Conservation (phyloP, 92 coral and sea anemone species). For the Desmophyllum pertusum region DNA sequence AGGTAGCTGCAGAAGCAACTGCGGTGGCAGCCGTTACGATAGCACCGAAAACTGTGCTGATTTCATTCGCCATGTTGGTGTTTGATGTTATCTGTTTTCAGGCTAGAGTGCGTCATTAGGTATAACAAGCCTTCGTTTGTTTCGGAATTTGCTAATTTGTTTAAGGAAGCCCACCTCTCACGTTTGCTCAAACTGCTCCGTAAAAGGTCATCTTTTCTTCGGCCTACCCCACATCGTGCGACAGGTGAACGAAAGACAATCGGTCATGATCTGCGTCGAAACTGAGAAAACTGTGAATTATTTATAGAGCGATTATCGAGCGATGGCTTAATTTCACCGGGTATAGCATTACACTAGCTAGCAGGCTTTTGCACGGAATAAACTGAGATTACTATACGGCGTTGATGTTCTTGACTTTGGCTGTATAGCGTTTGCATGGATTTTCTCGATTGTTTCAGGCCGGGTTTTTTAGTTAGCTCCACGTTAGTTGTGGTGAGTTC, state of each 20-base stretch:
- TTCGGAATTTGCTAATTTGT: background rate
- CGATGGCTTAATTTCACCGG: background rate
- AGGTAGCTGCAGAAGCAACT: no score
- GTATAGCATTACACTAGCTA: background rate
- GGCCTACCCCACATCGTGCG: background rate
- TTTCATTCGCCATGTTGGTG: no score
- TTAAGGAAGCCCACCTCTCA: background rate
- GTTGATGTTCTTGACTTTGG: background rate
- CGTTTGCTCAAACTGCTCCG: background rate
- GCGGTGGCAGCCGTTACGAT: no score
- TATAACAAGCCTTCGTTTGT: background rate
- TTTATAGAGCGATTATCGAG: conserved; percentile 1
- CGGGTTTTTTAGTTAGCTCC: no score
- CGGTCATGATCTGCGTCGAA: conserved; percentile 2
- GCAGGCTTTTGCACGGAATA: background rate
- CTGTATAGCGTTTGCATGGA: background rate
- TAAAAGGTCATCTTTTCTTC: background rate
- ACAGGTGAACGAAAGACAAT: conserved; percentile 10
- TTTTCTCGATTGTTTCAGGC: background rate
- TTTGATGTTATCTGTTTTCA: background rate
- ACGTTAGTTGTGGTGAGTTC: no score
- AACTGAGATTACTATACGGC: background rate
- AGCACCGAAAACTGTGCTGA: no score
- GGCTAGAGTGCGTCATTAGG: background rate
- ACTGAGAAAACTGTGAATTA: conserved; percentile 10